Conservation (phyloP, 2,888 invertebrate species). For the Tribolium freemani region DNA sequence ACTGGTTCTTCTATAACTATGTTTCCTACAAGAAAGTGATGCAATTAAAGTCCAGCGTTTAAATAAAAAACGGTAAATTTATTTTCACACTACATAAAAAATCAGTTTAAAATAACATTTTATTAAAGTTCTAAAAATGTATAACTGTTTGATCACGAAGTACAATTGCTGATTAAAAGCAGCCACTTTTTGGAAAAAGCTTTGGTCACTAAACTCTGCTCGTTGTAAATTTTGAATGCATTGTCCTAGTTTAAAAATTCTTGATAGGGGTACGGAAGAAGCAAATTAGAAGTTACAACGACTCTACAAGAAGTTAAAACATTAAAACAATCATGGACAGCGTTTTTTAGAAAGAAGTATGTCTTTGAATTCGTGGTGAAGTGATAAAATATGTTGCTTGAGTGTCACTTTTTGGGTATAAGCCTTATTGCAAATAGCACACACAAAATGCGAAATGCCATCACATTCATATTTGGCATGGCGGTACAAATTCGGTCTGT, state of each 20-base stretch:
- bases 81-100: no score
- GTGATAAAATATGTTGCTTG: constrained; percentile 50
- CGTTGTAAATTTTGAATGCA: neutral
- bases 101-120: neutral
- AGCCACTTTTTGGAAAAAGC: constrained; percentile 22
- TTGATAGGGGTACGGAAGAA: no score
- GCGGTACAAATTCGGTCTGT: constrained; percentile 62
- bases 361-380: constrained; percentile 23
- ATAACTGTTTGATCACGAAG: constrained; percentile 73
- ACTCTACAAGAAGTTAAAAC: neutral
- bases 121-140: neutral
- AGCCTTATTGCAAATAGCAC: constrained; percentile 55
- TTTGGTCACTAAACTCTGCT: neutral
- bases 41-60: neutral
- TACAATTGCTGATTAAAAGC: constrained; percentile 58
- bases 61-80: no score
- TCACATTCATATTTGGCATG: constrained; percentile 64
- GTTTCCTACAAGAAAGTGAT: neutral
- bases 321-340: neutral
- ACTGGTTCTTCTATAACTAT: constrained; percentile 1
- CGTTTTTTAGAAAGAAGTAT: constrained; percentile 10
- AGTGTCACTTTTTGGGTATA: constrained; percentile 57
- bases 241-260: no score
- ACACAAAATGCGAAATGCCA: constrained; percentile 56
- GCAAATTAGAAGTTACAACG: neutral